Percentiles rank a stretch among this genome's conserved stretches.
These are phyloP conservation scores for Drosophila kepulauana DNA, from an alignment of 1,140 invertebrate genomes.

Conservation along the genomic window DNA sequence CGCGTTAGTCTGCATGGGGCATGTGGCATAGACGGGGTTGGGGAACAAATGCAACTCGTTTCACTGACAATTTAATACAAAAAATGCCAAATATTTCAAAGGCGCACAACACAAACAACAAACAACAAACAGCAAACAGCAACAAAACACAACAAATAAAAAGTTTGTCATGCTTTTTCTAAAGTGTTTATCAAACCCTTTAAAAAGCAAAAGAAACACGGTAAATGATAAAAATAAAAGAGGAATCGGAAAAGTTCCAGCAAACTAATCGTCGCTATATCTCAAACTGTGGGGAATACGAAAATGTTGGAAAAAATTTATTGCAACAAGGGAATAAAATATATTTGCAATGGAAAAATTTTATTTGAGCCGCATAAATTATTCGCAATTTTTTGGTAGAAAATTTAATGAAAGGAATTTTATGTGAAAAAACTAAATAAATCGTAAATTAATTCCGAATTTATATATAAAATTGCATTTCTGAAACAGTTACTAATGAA, in stretches of 20 bases:
- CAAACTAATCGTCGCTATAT: conserved; percentile 28
- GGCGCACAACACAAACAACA: conserved; percentile 44
- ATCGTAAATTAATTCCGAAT: too few relatives aligned
- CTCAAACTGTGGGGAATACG: conserved; percentile 4
- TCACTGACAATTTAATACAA: conserved; percentile 83
- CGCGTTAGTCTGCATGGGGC: conserved; percentile 5
- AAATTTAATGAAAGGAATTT: background rate
- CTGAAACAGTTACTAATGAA: too few relatives aligned
- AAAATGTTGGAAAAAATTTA: conserved; percentile 37
- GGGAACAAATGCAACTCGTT: conserved; percentile 50
- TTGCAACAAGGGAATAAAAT: conserved; percentile 25
- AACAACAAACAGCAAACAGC: conserved; percentile 37
- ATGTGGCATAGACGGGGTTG: background rate
- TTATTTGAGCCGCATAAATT: background rate
- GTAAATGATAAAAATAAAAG: conserved; percentile 40
- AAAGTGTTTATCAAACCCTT: conserved; percentile 66
- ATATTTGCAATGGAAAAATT: conserved; percentile 1
- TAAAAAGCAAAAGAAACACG: conserved; percentile 41
- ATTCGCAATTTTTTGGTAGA: too few relatives aligned
- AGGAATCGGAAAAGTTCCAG: background rate
- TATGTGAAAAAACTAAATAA: background rate
- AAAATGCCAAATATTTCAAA: conserved; percentile 76
- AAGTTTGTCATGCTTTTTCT: conserved; percentile 57
- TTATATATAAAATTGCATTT: too few relatives aligned
- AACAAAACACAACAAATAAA: conserved; percentile 44